A percentile compares a stretch with the other conserved stretches of the same genome.
Conservation (phyloP, 1,140 invertebrate species). For the Penaeus vannamei region DNA sequence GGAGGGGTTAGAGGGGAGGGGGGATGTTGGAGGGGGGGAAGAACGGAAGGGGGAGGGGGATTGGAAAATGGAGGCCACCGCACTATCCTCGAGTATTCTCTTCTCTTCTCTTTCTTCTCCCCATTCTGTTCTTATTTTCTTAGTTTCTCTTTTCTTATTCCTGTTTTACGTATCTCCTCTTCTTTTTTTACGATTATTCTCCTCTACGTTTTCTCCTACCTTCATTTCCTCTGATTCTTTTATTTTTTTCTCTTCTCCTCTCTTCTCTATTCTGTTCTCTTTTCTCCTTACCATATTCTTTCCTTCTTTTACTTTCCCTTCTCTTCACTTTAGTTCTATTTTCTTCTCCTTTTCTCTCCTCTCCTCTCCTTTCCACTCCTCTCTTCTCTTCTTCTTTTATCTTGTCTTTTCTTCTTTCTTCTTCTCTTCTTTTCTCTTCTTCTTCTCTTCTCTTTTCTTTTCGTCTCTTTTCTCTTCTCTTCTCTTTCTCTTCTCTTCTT, state of each 20-base stretch:
- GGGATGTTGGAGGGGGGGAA: background rate
- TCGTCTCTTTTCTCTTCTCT: background rate
- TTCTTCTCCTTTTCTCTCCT: background rate
- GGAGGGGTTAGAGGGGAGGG: constrained; percentile 14
- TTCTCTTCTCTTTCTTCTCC: too few species aligned
- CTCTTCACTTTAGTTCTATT: background rate
- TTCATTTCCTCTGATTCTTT: background rate
- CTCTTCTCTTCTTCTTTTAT: background rate
- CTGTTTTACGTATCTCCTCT: background rate
- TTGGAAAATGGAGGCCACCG: too few species aligned
- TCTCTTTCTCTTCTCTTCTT: background rate
- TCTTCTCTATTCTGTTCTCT: background rate
- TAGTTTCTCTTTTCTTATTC: too few species aligned
- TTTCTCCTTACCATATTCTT: background rate
- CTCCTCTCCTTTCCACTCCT: too few species aligned
- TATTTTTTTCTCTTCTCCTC: background rate
- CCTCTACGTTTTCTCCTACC: background rate
- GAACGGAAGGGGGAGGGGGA: too few species aligned
- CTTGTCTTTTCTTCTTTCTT: background rate
- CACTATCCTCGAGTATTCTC: too few species aligned
- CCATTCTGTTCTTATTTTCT: too few species aligned
- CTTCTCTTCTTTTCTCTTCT: too few species aligned
- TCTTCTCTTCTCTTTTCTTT: background rate
- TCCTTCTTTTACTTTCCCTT: background rate
- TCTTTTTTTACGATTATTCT: background rate